Evolutionary conservation across 2,797 vertebrate species (phyloP).

Genomic region (Pteronotus mesoamericanus): DNA sequence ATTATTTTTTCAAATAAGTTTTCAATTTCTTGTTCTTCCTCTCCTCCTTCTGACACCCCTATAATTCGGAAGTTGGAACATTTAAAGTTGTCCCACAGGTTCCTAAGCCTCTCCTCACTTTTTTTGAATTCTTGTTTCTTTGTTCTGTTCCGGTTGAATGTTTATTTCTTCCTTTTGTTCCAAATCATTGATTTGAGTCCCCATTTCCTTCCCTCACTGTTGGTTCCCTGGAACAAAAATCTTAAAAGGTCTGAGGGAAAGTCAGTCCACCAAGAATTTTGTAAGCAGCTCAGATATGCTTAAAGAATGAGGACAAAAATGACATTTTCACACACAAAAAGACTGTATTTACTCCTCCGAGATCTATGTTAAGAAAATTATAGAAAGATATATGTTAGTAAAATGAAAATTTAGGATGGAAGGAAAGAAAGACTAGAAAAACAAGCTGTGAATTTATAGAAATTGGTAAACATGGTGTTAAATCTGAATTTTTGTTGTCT

Average conservation of each 20-base stretch:
- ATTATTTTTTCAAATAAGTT: too few species aligned
- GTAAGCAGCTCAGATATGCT: not conserved
- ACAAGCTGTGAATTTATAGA: not conserved
- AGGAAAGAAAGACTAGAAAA: not conserved
- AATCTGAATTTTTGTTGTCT: not conserved
- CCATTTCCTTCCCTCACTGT: too few species aligned
- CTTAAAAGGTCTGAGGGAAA: not conserved
- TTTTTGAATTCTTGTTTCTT: too few species aligned
- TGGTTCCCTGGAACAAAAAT: not conserved
- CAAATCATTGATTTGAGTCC: too few species aligned
- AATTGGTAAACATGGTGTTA: not conserved
- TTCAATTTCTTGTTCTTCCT: too few species aligned
- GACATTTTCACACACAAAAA: not conserved
- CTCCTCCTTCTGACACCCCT: too few species aligned
- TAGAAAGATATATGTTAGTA: not conserved
- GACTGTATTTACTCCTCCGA: not conserved
- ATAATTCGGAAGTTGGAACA: too few species aligned
- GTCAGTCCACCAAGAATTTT: not conserved
- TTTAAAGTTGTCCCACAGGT: too few species aligned
- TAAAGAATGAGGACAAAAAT: not conserved
- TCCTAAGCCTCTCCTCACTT: too few species aligned
- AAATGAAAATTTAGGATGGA: conserved; percentile 2
- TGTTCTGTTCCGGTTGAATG: too few species aligned
- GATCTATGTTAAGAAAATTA: not conserved
- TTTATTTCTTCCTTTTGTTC: too few species aligned